phyloP scores from a whole-genome alignment of 2,888 invertebrate genomes.

The Anthrax anthrax region DNA sequence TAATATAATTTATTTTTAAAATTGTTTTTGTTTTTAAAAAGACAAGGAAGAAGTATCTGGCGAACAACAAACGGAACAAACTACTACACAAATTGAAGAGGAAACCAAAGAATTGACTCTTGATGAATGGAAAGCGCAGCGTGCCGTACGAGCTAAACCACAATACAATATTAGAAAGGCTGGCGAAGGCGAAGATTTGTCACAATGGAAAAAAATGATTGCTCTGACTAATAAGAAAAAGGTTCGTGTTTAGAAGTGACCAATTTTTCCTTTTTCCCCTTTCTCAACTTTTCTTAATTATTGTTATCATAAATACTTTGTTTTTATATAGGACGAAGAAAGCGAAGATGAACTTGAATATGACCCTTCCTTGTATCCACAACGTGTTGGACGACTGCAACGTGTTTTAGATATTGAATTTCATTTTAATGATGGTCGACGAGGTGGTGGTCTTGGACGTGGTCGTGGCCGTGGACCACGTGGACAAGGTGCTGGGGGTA shows the following conservation, averaged over 20 bases:
- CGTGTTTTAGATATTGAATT: conserved; percentile 77
- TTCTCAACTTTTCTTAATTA: neutral
- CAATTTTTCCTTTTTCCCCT: neutral
- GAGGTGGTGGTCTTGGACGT: conserved; percentile 52
- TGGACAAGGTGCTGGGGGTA: conserved; percentile 38
- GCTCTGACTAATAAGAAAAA: conserved; percentile 60
- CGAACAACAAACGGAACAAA: conserved; percentile 31
- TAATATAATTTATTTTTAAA: neutral
- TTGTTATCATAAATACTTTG: neutral
- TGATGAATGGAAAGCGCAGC: conserved; percentile 87
- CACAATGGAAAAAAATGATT: conserved; percentile 87
- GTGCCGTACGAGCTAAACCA: conserved; percentile 65
- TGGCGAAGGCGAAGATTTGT: conserved; percentile 82
- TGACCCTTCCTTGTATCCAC: conserved; percentile 65
- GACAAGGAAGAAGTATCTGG: conserved; percentile 31
- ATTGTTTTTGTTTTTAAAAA: conserved; percentile 11
- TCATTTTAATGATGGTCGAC: conserved; percentile 67
- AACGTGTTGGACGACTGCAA: conserved; percentile 75
- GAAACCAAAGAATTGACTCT: conserved; percentile 77
- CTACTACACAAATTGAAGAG: conserved; percentile 41
- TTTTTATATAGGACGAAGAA: conserved; percentile 46
- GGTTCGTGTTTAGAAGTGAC: neutral
- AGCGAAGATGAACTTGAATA: conserved; percentile 55
- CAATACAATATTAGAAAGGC: conserved; percentile 85
- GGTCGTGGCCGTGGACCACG: conserved; percentile 47